These are phyloP conservation scores for Hypomecis atomaria DNA, from an alignment of 2,888 invertebrate species.

Conservation along the genomic window DNA sequence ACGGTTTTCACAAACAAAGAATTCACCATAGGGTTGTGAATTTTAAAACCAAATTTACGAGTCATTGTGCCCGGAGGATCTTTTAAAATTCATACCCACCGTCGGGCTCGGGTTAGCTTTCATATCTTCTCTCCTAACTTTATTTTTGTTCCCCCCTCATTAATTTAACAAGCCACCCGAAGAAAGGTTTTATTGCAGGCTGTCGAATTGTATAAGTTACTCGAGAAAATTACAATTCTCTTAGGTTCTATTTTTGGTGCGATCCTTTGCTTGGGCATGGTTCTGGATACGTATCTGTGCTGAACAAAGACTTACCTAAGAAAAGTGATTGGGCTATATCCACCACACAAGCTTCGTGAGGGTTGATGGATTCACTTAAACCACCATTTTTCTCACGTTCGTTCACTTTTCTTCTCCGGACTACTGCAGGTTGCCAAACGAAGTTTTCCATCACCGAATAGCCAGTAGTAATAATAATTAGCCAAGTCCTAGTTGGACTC, in stretches of 20 bases:
- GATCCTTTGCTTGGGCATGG: not conserved
- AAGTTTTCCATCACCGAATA: too few species aligned
- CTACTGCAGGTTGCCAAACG: too few species aligned
- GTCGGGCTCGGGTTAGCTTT: constrained; percentile 27
- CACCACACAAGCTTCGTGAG: too few species aligned
- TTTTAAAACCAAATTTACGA: constrained; percentile 45
- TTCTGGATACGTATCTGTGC: too few species aligned
- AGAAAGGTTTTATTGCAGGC: constrained; percentile 26
- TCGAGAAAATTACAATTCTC: constrained; percentile 8
- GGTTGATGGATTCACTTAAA: too few species aligned
- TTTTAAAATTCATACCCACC: constrained; percentile 44
- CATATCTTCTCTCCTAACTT: constrained; percentile 37
- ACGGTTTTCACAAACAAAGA: constrained; percentile 10
- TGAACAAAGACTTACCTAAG: too few species aligned
- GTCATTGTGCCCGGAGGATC: constrained; percentile 38
- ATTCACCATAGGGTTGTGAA: constrained; percentile 32
- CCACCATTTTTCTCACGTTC: too few species aligned
- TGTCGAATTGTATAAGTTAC: constrained; percentile 19
- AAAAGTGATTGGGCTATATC: too few species aligned
- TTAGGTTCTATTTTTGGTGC: not conserved
- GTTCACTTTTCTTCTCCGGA: too few species aligned
- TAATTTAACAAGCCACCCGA: constrained; percentile 33
- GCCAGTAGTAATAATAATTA: too few species aligned
- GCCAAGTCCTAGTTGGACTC: too few species aligned
- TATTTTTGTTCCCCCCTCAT: constrained; percentile 34